phyloP scores from a whole-genome alignment of 92 coral and sea anemone genomes.

The Umimayanthus kanabou region DNA sequence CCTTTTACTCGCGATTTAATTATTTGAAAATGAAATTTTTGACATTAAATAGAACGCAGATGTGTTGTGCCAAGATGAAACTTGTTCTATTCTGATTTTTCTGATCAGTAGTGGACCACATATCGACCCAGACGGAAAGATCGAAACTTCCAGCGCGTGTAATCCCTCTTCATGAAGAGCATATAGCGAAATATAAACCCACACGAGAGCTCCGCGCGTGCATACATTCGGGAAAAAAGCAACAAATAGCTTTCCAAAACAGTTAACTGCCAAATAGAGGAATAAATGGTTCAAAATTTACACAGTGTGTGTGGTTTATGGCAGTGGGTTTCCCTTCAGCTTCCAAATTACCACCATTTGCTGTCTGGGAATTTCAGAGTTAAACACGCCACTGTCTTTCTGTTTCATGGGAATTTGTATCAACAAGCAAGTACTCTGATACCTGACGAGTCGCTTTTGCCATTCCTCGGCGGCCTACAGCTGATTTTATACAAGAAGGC shows the following conservation, averaged over 20 bases:
- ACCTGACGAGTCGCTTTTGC: constrained; percentile 19
- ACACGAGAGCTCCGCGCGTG: constrained; percentile 29
- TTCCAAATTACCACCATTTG: constrained; percentile 46
- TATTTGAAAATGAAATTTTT: neutral
- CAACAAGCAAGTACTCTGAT: constrained; percentile 7
- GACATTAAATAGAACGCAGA: neutral
- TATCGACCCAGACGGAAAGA: neutral
- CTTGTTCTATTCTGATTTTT: neutral
- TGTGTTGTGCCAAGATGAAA: neutral
- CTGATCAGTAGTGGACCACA: constrained; percentile 4
- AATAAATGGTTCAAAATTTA: constrained; percentile 36
- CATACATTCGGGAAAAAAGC: neutral
- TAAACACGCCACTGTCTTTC: constrained; percentile 20
- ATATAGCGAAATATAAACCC: constrained; percentile 2
- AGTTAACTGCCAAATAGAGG: neutral
- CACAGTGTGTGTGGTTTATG: constrained; percentile 59
- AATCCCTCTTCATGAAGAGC: constrained; percentile 8
- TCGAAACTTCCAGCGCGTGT: constrained; percentile 4
- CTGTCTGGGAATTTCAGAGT: constrained; percentile 46
- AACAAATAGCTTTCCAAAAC: neutral
- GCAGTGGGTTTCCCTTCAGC: constrained; percentile 88
- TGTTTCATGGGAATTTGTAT: constrained; percentile 28
- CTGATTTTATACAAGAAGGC: constrained; percentile 46
- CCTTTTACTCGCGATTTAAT: neutral
- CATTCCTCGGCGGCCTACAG: constrained; percentile 48